A percentile compares a stretch with the other conserved stretches of the same genome.
phyloP scores from a whole-genome alignment of 2,113 vertebrate species.

The Tringa solitaria region DNA sequence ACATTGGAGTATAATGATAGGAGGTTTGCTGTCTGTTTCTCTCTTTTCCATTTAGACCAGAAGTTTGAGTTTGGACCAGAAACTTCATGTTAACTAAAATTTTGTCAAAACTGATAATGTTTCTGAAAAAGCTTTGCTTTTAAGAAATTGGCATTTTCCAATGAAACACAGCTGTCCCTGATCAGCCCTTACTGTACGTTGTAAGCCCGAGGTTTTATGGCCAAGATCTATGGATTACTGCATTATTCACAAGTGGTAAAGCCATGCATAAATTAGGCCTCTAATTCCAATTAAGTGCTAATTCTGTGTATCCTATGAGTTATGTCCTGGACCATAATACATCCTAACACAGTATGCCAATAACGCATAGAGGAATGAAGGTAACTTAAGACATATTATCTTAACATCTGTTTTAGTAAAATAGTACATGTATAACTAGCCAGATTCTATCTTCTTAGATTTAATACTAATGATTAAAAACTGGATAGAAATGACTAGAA shows the following conservation, averaged over 20 bases:
- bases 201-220: slow-evolving; percentile 33
- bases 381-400: neutral
- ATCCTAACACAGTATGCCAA: neutral
- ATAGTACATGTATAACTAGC: neutral
- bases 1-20: neutral
- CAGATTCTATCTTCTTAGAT: neutral
- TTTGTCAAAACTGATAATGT: slow-evolving; percentile 47
- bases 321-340: neutral
- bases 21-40: slow-evolving; percentile 7
- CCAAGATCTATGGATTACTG: slow-evolving; percentile 41
- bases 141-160: slow-evolving; percentile 38
- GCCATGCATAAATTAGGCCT: slow-evolving; percentile 33
- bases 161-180: slow-evolving; percentile 28
- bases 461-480: neutral
- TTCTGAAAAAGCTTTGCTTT: neutral
- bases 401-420: neutral
- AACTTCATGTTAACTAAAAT: neutral
- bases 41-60: slow-evolving; percentile 10
- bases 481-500: neutral
- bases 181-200: neutral
- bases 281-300: slow-evolving; percentile 47
- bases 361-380: neutral
- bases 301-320: neutral
- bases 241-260: slow-evolving; percentile 44
- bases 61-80: slow-evolving; percentile 26